Evolutionary conservation across 2,888 invertebrate species (phyloP).

Genomic region (Thymelicus acteon): DNA sequence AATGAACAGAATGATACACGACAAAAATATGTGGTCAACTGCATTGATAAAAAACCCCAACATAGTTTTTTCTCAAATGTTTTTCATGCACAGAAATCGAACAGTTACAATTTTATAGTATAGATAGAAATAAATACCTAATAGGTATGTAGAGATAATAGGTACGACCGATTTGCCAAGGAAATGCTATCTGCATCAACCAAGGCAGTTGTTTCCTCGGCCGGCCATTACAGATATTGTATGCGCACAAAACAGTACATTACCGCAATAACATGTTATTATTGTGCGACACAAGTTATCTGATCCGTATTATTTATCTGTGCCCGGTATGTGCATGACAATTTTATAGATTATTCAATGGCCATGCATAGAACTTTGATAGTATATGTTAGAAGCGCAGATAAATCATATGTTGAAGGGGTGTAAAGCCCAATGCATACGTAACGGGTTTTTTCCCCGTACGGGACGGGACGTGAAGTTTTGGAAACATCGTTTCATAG

Average conservation of each 20-base stretch:
- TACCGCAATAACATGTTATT: constrained; percentile 79
- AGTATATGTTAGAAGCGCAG: constrained; percentile 23
- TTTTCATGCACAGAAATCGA: too few species aligned
- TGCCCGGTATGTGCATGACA: constrained; percentile 74
- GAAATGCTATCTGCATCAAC: constrained; percentile 43
- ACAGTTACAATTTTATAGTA: too few species aligned
- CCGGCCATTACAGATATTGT: constrained; percentile 55
- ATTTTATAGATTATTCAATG: constrained; percentile 77
- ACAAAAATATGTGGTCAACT: too few species aligned
- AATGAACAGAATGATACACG: too few species aligned
- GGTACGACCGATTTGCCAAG: constrained; percentile 41
- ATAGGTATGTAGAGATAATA: too few species aligned
- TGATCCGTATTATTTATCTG: constrained; percentile 79
- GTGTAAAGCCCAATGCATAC: too few species aligned
- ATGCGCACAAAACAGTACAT: constrained; percentile 61
- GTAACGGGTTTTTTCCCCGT: too few species aligned
- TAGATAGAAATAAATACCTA: too few species aligned
- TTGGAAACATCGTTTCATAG: too few species aligned
- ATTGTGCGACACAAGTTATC: constrained; percentile 75
- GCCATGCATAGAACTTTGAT: constrained; percentile 61
- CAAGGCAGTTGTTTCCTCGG: constrained; percentile 19
- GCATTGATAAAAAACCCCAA: too few species aligned
- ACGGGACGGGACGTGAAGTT: too few species aligned
- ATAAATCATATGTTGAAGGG: constrained; percentile 2
- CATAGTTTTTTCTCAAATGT: too few species aligned